Percentiles rank a stretch among this genome's conserved stretches.
Evolutionary conservation across 2,797 vertebrate genomes (phyloP).

Genomic region (Atherinosoma microstoma): DNA sequence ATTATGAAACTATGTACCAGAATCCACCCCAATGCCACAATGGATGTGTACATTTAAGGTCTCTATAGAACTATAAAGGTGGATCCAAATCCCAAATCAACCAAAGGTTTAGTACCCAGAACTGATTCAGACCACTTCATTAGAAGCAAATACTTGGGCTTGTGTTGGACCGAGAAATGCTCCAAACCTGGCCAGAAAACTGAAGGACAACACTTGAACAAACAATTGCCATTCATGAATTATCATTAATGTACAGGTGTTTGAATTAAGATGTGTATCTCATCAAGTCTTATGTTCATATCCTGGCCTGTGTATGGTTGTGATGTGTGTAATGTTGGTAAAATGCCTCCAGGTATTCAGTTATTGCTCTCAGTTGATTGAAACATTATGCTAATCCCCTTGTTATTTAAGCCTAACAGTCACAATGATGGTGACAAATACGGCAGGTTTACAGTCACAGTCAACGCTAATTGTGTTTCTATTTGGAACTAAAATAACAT

Average conservation of each 20-base stretch:
- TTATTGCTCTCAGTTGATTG: background rate
- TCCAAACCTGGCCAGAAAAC: no score
- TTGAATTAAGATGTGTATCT: background rate
- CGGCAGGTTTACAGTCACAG: no score
- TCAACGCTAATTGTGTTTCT: no score
- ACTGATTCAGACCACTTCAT: background rate
- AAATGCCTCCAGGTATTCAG: conserved; percentile 4
- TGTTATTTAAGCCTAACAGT: no score
- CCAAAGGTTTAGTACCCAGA: background rate
- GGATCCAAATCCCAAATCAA: background rate
- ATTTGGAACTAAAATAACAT: no score
- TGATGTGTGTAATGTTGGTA: background rate
- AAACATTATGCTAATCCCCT: no score
- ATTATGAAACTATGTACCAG: background rate
- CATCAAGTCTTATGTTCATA: background rate
- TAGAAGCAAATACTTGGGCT: background rate
- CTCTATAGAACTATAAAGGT: background rate
- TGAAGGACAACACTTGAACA: background rate
- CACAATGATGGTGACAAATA: no score
- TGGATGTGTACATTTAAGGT: background rate
- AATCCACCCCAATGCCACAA: background rate
- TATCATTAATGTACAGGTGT: background rate
- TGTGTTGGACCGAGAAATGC: background rate
- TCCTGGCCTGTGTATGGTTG: background rate
- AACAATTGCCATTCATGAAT: background rate